A percentile compares a stretch with the other conserved stretches of the same genome.
Evolutionary conservation across 2,888 invertebrate genomes (phyloP).

Genomic region (Trissolcus japonicus): DNA sequence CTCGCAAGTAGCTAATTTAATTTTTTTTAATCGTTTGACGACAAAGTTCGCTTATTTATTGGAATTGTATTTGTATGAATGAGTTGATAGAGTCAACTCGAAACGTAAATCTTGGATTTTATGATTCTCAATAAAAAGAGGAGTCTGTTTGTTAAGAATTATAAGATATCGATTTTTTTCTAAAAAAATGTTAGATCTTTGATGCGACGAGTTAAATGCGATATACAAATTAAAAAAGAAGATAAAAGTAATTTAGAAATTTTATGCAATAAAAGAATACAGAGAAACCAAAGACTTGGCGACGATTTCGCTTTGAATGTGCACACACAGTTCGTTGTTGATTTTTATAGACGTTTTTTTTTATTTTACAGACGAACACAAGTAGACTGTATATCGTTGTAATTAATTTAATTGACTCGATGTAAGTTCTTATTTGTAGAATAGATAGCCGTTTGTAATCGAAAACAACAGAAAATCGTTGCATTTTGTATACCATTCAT

Average conservation of each 20-base stretch:
- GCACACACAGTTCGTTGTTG: conserved; percentile 37
- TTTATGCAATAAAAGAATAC: not conserved
- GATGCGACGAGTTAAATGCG: not conserved
- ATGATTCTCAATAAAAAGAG: too few relatives aligned
- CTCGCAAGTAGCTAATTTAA: conserved; percentile 72
- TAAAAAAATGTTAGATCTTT: not conserved
- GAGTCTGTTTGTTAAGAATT: not conserved
- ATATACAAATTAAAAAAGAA: not conserved
- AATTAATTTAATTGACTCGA: conserved; percentile 47
- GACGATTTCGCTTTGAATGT: conserved; percentile 49
- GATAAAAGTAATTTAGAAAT: not conserved
- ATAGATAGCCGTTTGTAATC: conserved; percentile 7
- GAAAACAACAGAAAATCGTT: conserved; percentile 25
- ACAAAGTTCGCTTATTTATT: too few relatives aligned
- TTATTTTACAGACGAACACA: conserved; percentile 38
- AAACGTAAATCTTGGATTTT: too few relatives aligned
- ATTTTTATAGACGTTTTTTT: conserved; percentile 39
- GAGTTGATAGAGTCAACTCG: not conserved
- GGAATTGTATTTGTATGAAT: too few relatives aligned
- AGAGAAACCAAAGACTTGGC: conserved; percentile 58
- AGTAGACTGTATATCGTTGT: conserved; percentile 51
- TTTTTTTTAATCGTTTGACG: not conserved
- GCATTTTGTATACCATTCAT: conserved; percentile 44
- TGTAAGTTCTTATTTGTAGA: conserved; percentile 47
- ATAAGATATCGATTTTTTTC: too few relatives aligned